Base-by-base conservation (phyloP, 2,113 vertebrate genomes). In the Barnardius zonarius region DNA sequence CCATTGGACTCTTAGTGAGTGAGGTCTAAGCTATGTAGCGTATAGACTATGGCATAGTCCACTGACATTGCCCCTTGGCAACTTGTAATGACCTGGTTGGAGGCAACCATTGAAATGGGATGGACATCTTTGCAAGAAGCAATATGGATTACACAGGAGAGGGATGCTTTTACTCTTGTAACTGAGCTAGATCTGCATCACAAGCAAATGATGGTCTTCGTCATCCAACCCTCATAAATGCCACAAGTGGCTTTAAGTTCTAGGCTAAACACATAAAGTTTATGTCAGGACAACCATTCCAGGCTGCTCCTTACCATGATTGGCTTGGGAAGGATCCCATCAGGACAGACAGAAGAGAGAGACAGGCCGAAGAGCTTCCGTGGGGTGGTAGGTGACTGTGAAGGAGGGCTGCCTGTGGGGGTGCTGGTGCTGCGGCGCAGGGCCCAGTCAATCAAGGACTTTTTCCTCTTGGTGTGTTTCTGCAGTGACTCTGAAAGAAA, bases 371-470 rank as follows among this genome's bases (percentile, higher is more conserved):
- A 98, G 43, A 98, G 97, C 61, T 97, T 98, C 37, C 91, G 96
- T 25, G 98, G 95, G 28, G 93, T 95, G 49, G 95, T 86, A 0
- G 98, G 97, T 2, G 97, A 96, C 62, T 98, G 97, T 0, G 96
- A 96, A 5, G 84, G 83, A 25, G 96, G 94, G 52, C 90, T 96
- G 85, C 94, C 89, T 0, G 86, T 88, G 12, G 97, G 96, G 54
- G 96, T 96, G 83, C 82, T 96, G 64, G 89, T 85, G 44, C 97
- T 98, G 75, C 98, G 97, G 43, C 98, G 97, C 78, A 98, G 94
- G 30, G 98, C 98, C 98, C 98, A 98, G 79, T 97, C 97, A 27
- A 98, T 98, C 81, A 98, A 85, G 13, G 98, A 98, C 79, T 98
- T 98, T 92, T 98, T 98, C 79, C 97, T 97, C 79, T 97, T 98